phyloP scores from a whole-genome alignment of 2,113 vertebrate genomes.

The Zingel zingel region DNA sequence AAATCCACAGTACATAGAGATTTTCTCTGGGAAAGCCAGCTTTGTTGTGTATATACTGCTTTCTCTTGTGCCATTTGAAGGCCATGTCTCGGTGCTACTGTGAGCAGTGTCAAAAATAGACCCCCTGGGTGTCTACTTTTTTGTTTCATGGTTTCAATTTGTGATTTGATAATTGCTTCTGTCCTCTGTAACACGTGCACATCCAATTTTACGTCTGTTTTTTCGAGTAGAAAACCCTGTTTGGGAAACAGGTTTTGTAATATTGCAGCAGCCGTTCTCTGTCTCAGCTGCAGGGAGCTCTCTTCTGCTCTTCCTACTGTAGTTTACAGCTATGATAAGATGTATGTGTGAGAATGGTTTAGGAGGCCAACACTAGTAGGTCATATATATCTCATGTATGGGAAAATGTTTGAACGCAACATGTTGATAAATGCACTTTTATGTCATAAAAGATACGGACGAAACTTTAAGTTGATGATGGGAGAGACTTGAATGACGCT shows the following conservation, averaged over 20 bases:
- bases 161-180: conserved; percentile 59
- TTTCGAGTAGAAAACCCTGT: conserved; percentile 47
- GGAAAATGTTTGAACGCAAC: conserved; percentile 49
- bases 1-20: not conserved
- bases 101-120: conserved; percentile 63
- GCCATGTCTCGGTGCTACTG: conserved; percentile 76
- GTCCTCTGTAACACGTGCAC: conserved; percentile 52
- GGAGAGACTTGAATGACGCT: conserved; percentile 46
- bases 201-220: conserved; percentile 31
- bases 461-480: conserved; percentile 14
- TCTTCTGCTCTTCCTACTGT: conserved; percentile 46
- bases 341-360: conserved; percentile 49
- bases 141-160: conserved; percentile 46
- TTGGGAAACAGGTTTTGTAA: conserved; percentile 60
- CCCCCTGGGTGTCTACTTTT: conserved; percentile 40
- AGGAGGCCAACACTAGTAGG: conserved; percentile 28
- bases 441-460: conserved; percentile 35
- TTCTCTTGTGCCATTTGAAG: conserved; percentile 65
- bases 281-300: conserved; percentile 56
- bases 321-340: conserved; percentile 35
- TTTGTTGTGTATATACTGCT: conserved; percentile 52
- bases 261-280: conserved; percentile 45
- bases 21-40: conserved; percentile 53
- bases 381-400: conserved; percentile 31
- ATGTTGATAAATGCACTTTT: conserved; percentile 60